A percentile compares a stretch with the other conserved stretches of the same genome.
phyloP scores from a whole-genome alignment of 2,797 vertebrate species.

The Crax fasciolata region DNA sequence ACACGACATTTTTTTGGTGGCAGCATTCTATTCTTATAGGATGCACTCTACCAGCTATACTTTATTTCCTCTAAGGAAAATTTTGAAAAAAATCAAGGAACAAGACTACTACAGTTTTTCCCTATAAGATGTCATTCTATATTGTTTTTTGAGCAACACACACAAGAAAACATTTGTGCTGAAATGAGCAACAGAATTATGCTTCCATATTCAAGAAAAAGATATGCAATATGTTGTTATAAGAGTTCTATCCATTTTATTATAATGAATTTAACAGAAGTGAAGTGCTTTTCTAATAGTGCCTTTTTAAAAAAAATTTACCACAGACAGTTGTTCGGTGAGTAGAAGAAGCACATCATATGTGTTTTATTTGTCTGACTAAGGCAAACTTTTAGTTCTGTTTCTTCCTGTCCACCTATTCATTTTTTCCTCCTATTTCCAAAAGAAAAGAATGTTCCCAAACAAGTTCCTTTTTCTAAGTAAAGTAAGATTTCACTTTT shows the following conservation, averaged over 20 bases:
- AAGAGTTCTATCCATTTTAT: background rate
- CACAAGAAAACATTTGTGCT: background rate
- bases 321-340: background rate
- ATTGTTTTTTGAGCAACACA: background rate
- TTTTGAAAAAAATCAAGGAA: background rate
- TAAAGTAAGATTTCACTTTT: background rate
- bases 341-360: background rate
- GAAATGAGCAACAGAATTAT: background rate
- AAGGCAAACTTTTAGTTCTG: background rate
- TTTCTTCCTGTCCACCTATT: background rate
- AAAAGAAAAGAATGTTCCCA: background rate
- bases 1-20: background rate
- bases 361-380: background rate
- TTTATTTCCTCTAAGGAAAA: background rate
- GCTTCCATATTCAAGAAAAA: background rate
- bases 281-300: background rate
- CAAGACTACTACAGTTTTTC: background rate
- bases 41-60: background rate
- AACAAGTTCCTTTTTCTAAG: background rate
- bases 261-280: background rate
- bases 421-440: background rate
- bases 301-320: background rate
- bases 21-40: background rate
- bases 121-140: rapidly evolving
- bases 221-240: background rate